Evolutionary conservation across 2,113 vertebrate genomes (phyloP).

Genomic region (Scortum barcoo): DNA sequence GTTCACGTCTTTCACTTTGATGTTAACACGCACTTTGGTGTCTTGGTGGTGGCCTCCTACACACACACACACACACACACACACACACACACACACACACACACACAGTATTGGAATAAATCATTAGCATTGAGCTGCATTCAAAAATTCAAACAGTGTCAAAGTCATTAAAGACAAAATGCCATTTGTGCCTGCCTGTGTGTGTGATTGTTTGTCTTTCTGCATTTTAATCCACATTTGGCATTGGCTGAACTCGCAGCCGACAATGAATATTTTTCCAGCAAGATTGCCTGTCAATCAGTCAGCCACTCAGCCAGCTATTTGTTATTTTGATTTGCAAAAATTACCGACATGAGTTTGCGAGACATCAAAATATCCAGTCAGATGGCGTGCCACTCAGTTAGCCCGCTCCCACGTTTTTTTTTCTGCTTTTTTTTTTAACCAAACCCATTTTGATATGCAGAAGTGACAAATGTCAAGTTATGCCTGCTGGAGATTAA

Average conservation of each 20-base stretch:
- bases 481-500: constrained; percentile 9
- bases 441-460: background rate
- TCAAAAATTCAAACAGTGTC: constrained; percentile 7
- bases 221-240: constrained; percentile 33
- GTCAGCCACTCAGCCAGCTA: constrained; percentile 35
- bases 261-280: constrained; percentile 38
- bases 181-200: constrained; percentile 24
- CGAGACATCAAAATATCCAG: constrained; percentile 28
- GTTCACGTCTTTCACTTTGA: constrained; percentile 92
- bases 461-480: constrained; percentile 32
- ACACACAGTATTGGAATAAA: constrained; percentile 6
- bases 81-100: constrained; percentile 20
- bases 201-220: background rate
- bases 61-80: constrained; percentile 36
- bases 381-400: constrained; percentile 9
- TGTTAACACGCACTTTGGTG: constrained; percentile 94
- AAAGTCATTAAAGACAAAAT: constrained; percentile 34
- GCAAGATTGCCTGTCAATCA: constrained; percentile 44
- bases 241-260: constrained; percentile 25
- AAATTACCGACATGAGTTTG: constrained; percentile 38
- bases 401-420: background rate
- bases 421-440: too few relatives aligned
- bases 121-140: background rate
- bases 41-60: constrained; percentile 93
- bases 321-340: constrained; percentile 59